Percentiles rank a stretch among this genome's conserved stretches.
Conservation (phyloP, 1,140 invertebrate species). For the Ceratosolen fusciceps region DNA sequence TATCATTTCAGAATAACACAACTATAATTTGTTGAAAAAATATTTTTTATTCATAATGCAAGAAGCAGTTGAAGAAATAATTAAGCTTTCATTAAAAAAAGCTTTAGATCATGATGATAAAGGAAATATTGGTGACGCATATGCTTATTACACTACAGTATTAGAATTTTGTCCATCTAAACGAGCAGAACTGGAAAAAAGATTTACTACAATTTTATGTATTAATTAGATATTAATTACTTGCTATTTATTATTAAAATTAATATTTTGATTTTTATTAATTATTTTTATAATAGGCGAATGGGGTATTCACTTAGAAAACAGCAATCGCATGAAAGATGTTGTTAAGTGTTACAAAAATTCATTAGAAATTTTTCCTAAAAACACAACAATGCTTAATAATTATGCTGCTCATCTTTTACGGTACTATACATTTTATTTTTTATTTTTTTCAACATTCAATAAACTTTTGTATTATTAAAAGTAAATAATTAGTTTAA, state of each 20-base stretch:
- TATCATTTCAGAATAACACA: too few relatives aligned
- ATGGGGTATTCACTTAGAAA: constrained; percentile 61
- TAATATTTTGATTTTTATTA: constrained; percentile 9
- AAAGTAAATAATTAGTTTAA: constrained; percentile 7
- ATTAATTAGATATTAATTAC: constrained; percentile 34
- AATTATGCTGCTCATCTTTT: constrained; percentile 63
- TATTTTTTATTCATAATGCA: constrained; percentile 48
- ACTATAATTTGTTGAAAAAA: too few relatives aligned
- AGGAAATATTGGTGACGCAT: constrained; percentile 64
- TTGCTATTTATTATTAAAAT: background rate
- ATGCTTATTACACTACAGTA: constrained; percentile 65
- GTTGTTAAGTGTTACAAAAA: constrained; percentile 57
- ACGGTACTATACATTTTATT: constrained; percentile 53
- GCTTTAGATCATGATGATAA: constrained; percentile 55
- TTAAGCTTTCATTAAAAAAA: constrained; percentile 58
- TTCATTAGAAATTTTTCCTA: constrained; percentile 59
- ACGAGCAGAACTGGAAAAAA: constrained; percentile 60
- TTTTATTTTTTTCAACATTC: constrained; percentile 18
- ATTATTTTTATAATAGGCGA: constrained; percentile 56
- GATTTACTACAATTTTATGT: constrained; percentile 63
- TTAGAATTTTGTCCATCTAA: constrained; percentile 61
- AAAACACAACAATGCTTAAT: constrained; percentile 60
- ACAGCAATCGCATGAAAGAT: constrained; percentile 54
- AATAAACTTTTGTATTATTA: background rate
- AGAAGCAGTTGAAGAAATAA: constrained; percentile 55